These are phyloP conservation scores for Eclectus roratus DNA, from an alignment of 2,113 vertebrate genomes.

Conservation along the genomic window DNA sequence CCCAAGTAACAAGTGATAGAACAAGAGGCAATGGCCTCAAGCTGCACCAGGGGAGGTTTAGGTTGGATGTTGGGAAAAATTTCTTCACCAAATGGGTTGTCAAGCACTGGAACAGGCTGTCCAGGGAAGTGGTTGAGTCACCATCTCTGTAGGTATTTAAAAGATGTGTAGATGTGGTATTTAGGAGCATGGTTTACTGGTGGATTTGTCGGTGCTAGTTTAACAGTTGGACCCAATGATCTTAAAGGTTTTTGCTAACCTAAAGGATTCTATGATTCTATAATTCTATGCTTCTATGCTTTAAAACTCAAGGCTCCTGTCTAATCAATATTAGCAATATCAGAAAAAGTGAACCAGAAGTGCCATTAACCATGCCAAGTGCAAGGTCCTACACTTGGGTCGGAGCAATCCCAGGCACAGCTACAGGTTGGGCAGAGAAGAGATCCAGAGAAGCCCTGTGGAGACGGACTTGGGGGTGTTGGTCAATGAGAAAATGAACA, in stretches of 20 bases:
- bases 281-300: background rate
- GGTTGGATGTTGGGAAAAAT: background rate
- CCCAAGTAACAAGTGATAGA: accelerated
- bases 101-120: background rate
- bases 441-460: no score
- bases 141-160: background rate
- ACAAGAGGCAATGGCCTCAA: background rate
- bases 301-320: background rate
- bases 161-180: background rate
- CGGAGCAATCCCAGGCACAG: no score
- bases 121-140: background rate
- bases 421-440: no score
- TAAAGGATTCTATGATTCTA: background rate
- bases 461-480: no score
- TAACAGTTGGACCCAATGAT: background rate
- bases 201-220: background rate
- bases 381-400: no score
- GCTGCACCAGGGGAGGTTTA: background rate
- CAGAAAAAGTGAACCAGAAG: background rate
- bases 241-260: background rate
- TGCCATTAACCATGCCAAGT: background rate
- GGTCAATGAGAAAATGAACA: no score
- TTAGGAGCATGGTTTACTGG: background rate
- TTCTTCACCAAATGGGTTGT: background rate
- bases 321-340: background rate